phyloP scores from a whole-genome alignment of 2,797 vertebrate species.

The Spinus olivaceus region DNA sequence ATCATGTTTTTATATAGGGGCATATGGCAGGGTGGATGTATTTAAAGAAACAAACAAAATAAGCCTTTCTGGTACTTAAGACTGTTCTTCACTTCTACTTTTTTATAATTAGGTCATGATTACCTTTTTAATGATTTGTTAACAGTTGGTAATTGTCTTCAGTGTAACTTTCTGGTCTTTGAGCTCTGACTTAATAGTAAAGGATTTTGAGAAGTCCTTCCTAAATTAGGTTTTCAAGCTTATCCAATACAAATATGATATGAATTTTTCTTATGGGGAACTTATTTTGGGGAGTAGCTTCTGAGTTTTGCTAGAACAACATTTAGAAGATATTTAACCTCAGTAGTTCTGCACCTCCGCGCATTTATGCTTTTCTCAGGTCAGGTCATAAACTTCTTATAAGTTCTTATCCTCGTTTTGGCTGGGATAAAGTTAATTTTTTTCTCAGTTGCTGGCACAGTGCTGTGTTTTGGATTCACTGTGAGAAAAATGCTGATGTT shows the following conservation, averaged over 20 bases:
- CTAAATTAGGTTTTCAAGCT: not conserved
- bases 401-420: not conserved
- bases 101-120: not conserved
- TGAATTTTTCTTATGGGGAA: not conserved
- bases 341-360: not conserved
- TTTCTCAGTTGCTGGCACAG: not conserved
- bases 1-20: fast-evolving
- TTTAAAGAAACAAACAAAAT: not conserved
- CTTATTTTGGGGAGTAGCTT: fast-evolving
- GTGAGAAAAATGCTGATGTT: not conserved
- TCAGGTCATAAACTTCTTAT: not conserved
- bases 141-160: not conserved
- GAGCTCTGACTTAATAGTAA: not conserved
- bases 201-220: not conserved
- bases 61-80: not conserved
- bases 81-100: not conserved
- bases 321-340: not conserved
- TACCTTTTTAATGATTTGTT: not conserved
- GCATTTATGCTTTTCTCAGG: not conserved
- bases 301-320: not conserved
- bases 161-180: not conserved
- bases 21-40: not conserved
- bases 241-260: not conserved
- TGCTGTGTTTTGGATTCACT: not conserved
- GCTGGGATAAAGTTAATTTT: not conserved